These are phyloP conservation scores for Phenganax subtilis DNA, from an alignment of 92 coral and sea anemone genomes.

Conservation along the genomic window DNA sequence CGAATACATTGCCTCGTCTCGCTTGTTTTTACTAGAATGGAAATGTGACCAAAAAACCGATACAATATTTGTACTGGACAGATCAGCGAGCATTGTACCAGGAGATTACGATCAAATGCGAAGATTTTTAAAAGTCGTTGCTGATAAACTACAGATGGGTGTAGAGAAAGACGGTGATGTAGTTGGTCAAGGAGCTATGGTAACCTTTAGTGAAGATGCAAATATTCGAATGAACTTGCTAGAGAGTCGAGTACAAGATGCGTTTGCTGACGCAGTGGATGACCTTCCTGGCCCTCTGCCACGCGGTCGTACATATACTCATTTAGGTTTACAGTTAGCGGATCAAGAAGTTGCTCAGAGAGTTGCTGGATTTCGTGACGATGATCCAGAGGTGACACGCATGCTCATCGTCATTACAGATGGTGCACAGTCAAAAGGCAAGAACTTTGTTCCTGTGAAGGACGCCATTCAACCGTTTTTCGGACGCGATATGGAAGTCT, in stretches of 20 bases:
- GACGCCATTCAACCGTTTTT: constrained; percentile 47
- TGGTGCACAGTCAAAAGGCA: constrained; percentile 24
- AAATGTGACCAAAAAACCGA: constrained; percentile 26
- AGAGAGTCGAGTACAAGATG: neutral
- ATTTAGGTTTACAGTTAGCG: constrained; percentile 10
- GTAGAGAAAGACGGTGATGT: constrained; percentile 5
- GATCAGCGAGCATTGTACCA: constrained; percentile 25
- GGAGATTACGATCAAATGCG: constrained; percentile 26
- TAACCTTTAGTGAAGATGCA: constrained; percentile 9
- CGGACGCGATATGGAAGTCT: constrained; percentile 27
- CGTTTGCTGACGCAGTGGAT: neutral
- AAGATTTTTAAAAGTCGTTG: constrained; percentile 25
- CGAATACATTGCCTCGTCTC: neutral
- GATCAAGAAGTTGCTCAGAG: neutral
- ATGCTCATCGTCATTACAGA: constrained; percentile 23
- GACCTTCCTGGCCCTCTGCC: neutral
- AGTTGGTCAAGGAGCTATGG: constrained; percentile 30
- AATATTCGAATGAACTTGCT: neutral
- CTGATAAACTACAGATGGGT: constrained; percentile 32
- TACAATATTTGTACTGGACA: constrained; percentile 37
- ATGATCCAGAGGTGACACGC: constrained; percentile 1
- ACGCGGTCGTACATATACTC: constrained; percentile 21
- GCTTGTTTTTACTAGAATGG: neutral
- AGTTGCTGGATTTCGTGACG: constrained; percentile 10
- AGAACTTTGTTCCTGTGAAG: constrained; percentile 31